These are phyloP conservation scores for Euzophera pinguis DNA, from an alignment of 2,888 invertebrate genomes.

Conservation along the genomic window DNA sequence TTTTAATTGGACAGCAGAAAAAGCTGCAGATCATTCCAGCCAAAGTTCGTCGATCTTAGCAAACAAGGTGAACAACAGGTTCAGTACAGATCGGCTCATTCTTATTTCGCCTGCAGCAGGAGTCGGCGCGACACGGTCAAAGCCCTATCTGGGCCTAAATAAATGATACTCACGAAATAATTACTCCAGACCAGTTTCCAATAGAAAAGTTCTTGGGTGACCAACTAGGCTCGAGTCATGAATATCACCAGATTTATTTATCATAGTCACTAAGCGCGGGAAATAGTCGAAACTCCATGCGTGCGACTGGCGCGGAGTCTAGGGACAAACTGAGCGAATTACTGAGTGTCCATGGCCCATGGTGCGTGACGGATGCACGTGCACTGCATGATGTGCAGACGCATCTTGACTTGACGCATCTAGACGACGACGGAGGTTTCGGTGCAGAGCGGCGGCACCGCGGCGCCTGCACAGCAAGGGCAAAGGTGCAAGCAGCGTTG, in stretches of 20 bases:
- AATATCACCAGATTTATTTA: conserved; percentile 46
- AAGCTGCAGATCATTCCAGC: conserved; percentile 33
- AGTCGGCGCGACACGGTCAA: conserved; percentile 42
- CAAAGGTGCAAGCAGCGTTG: conserved; percentile 16
- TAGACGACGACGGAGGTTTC: conserved; percentile 16
- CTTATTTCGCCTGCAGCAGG: conserved; percentile 43
- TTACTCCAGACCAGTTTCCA: conserved; percentile 46
- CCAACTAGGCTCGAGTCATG: conserved; percentile 40
- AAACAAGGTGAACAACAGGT: conserved; percentile 59
- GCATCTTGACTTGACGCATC: conserved; percentile 51
- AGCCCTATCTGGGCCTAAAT: conserved; percentile 38
- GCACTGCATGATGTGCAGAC: conserved; percentile 60
- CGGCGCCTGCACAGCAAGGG: conserved; percentile 9
- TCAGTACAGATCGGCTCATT: conserved; percentile 46
- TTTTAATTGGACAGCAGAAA: conserved; percentile 6
- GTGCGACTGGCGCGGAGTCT: conserved; percentile 61
- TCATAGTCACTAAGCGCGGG: conserved; percentile 66
- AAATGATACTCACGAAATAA: conserved; percentile 56
- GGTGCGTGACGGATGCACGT: conserved; percentile 74
- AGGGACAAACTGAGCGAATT: conserved; percentile 70
- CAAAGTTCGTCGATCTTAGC: conserved; percentile 49
- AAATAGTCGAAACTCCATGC: conserved; percentile 50
- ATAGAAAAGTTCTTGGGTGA: conserved; percentile 30
- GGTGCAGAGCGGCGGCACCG: background rate
- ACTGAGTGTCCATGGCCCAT: conserved; percentile 62